Evolutionary conservation across 2,888 invertebrate genomes (phyloP).

Genomic region (Sisyra nigra): DNA sequence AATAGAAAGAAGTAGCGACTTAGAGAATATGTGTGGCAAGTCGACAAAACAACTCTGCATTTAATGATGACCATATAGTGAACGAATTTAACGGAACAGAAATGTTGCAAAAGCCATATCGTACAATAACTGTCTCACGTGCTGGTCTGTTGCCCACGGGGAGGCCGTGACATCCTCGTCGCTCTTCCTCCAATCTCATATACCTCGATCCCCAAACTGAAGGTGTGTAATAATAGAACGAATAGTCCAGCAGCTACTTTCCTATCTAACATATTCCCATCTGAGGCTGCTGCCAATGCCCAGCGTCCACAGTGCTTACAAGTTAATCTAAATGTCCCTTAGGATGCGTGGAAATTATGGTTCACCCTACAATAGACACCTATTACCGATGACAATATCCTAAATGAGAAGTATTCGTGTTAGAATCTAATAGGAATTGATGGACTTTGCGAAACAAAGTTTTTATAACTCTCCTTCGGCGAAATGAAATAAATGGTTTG

Average conservation of each 20-base stretch:
- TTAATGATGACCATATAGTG: too few species aligned
- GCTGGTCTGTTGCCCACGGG: not conserved
- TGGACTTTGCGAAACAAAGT: too few species aligned
- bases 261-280: not conserved
- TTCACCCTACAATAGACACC: too few species aligned
- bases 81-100: too few species aligned
- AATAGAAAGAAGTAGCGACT: too few species aligned
- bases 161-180: not conserved
- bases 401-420: too few species aligned
- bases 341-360: slow-evolving; percentile 5
- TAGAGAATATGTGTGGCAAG: too few species aligned
- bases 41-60: too few species aligned
- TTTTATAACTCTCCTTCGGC: too few species aligned
- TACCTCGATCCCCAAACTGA: not conserved
- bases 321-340: slow-evolving; percentile 8
- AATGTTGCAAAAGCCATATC: slow-evolving; percentile 1
- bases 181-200: not conserved
- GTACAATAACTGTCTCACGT: slow-evolving; percentile 5
- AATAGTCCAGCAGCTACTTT: not conserved
- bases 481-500: too few species aligned
- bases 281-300: not conserved
- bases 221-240: not conserved
- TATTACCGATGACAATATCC: too few species aligned
- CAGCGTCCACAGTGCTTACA: slow-evolving; percentile 4
- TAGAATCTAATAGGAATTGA: too few species aligned